These are phyloP conservation scores for Cantharis rufa DNA, from an alignment of 2,888 invertebrate genomes.

Conservation along the genomic window DNA sequence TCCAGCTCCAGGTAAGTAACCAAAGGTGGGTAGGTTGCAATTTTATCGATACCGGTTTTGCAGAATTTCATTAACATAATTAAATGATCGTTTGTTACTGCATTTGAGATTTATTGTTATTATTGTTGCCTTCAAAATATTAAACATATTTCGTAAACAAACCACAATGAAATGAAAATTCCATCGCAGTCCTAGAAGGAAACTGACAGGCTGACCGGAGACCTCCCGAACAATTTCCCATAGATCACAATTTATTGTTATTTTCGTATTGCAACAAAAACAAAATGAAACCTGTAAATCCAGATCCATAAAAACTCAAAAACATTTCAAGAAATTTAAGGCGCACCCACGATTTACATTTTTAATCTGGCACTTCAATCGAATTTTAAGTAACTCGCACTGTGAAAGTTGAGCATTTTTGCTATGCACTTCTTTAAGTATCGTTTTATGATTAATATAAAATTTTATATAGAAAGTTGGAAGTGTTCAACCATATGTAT, in stretches of 20 bases:
- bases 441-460: neutral
- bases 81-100: constrained; percentile 19
- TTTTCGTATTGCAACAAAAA: neutral
- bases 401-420: neutral
- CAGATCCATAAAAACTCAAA: neutral
- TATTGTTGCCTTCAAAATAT: neutral
- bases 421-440: neutral
- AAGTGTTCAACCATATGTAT: neutral
- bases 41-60: constrained; percentile 26
- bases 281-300: neutral
- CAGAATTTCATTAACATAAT: constrained; percentile 26
- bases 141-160: neutral
- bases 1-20: constrained; percentile 7
- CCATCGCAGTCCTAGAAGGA: neutral
- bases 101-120: neutral
- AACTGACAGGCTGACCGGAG: neutral
- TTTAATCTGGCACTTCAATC: neutral
- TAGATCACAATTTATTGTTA: no score
- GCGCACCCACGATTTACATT: neutral
- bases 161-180: neutral
- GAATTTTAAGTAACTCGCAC: neutral
- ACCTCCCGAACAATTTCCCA: neutral
- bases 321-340: neutral
- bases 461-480: neutral
- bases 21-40: constrained; percentile 24